Evolutionary conservation across 1,140 invertebrate species (phyloP).

Genomic region (Hycleus phaleratus): DNA sequence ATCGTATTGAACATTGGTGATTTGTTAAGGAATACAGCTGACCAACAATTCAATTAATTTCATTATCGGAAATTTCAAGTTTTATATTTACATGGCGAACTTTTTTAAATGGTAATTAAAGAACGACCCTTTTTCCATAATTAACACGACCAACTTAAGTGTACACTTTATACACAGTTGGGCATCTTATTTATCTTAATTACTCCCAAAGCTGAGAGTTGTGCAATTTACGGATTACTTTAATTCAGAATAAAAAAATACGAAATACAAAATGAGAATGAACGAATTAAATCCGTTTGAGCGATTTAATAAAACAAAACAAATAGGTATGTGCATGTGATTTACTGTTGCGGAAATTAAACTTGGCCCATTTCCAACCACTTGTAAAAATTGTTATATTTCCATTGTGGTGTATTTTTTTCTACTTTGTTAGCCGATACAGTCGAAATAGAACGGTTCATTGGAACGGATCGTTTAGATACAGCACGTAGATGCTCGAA

Average conservation of each 20-base stretch:
- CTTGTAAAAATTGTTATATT: too few species aligned
- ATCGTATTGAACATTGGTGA: constrained; percentile 4
- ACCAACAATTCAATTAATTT: constrained; percentile 12
- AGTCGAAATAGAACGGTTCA: neutral
- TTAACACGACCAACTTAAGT: constrained; percentile 20
- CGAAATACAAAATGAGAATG: too few species aligned
- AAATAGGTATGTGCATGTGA: too few species aligned
- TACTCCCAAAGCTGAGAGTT: constrained; percentile 11
- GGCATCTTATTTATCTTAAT: constrained; percentile 24
- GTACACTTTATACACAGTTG: constrained; percentile 15
- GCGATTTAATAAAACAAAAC: too few species aligned
- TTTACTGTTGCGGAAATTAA: too few species aligned
- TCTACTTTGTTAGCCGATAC: neutral
- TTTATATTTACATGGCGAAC: neutral
- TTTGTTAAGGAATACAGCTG: neutral
- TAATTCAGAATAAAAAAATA: too few species aligned
- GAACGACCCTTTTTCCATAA: constrained; percentile 13
- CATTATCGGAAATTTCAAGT: constrained; percentile 1
- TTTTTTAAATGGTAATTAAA: constrained; percentile 22
- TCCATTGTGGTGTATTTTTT: too few species aligned
- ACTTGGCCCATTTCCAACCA: too few species aligned
- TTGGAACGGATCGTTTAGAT: too few species aligned
- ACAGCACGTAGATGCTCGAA: too few species aligned
- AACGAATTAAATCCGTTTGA: too few species aligned
- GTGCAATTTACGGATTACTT: constrained; percentile 3